A percentile compares a stretch with the other conserved stretches of the same genome.
Evolutionary conservation across 2,888 invertebrate species (phyloP).

Genomic region (Yponomeuta malinellus): DNA sequence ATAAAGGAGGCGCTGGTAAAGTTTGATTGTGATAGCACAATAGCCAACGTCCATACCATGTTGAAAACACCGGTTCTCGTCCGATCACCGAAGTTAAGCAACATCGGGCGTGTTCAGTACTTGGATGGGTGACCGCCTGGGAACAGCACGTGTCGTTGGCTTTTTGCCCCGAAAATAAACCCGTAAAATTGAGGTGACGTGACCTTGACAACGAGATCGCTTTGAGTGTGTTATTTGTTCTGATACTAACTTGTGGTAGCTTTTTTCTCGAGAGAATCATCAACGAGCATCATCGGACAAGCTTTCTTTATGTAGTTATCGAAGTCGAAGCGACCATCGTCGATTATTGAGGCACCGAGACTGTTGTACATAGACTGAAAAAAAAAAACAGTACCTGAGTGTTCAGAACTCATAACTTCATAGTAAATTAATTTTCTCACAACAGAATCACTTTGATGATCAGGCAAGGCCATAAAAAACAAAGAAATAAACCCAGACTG

Average conservation of each 20-base stretch:
- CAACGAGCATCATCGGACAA: slow-evolving; percentile 80
- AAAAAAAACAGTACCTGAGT: slow-evolving; percentile 29
- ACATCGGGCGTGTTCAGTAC: slow-evolving; percentile 32
- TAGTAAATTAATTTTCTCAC: no score
- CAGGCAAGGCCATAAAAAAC: no score
- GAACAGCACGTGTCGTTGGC: slow-evolving; percentile 30
- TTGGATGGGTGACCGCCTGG: slow-evolving; percentile 34
- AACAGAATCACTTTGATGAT: no score
- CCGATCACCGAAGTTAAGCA: slow-evolving; percentile 34
- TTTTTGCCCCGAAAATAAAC: slow-evolving; percentile 12
- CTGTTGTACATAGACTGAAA: slow-evolving; percentile 87
- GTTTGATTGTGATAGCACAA: neutral
- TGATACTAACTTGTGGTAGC: slow-evolving; percentile 73
- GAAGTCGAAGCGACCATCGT: slow-evolving; percentile 81
- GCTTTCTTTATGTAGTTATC: slow-evolving; percentile 87
- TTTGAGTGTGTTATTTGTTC: no score
- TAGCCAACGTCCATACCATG: slow-evolving; percentile 39
- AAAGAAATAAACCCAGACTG: no score
- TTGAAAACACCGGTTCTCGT: slow-evolving; percentile 40
- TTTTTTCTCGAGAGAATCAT: slow-evolving; percentile 79
- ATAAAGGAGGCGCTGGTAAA: neutral
- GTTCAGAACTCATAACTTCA: no score
- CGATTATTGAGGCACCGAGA: slow-evolving; percentile 85
- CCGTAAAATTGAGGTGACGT: no score
- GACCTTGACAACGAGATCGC: no score